A percentile compares a stretch with the other conserved stretches of the same genome.
Conservation (phyloP, 2,888 invertebrate genomes). For the Bellardia pandia region DNA sequence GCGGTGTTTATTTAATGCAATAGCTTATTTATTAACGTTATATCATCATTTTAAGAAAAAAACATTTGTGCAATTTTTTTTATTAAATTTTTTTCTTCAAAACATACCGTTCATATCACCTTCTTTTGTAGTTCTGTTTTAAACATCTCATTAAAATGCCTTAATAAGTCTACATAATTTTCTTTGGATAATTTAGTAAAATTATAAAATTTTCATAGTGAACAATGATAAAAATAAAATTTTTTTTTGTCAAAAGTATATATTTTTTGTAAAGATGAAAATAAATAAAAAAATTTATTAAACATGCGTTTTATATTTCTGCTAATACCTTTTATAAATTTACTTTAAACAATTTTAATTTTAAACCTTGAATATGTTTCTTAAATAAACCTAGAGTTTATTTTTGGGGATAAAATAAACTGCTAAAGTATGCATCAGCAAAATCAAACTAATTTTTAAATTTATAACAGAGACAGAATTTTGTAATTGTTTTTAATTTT, state of each 20-base stretch:
- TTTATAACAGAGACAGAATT: too few relatives aligned
- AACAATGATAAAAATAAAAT: conserved; percentile 47
- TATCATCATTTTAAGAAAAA: conserved; percentile 40
- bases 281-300: conserved; percentile 43
- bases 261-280: conserved; percentile 71
- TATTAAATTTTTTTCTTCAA: conserved; percentile 25
- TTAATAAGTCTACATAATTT: conserved; percentile 48
- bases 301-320: background rate
- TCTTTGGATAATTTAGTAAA: conserved; percentile 63
- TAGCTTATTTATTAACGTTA: conserved; percentile 53
- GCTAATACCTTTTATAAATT: too few relatives aligned
- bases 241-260: conserved; percentile 61
- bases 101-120: conserved; percentile 53
- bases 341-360: background rate
- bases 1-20: conserved; percentile 46
- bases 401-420: too few relatives aligned
- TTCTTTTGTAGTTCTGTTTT: conserved; percentile 22
- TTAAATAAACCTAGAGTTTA: too few relatives aligned
- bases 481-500: too few relatives aligned
- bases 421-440: too few relatives aligned
- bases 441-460: too few relatives aligned
- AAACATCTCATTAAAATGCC: conserved; percentile 51
- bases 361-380: too few relatives aligned
- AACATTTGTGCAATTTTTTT: conserved; percentile 59
- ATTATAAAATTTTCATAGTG: conserved; percentile 38